A percentile compares a stretch with the other conserved stretches of the same genome.
These are phyloP conservation scores for Melolontha melolontha DNA, from an alignment of 2,888 invertebrate genomes.

Conservation along the genomic window DNA sequence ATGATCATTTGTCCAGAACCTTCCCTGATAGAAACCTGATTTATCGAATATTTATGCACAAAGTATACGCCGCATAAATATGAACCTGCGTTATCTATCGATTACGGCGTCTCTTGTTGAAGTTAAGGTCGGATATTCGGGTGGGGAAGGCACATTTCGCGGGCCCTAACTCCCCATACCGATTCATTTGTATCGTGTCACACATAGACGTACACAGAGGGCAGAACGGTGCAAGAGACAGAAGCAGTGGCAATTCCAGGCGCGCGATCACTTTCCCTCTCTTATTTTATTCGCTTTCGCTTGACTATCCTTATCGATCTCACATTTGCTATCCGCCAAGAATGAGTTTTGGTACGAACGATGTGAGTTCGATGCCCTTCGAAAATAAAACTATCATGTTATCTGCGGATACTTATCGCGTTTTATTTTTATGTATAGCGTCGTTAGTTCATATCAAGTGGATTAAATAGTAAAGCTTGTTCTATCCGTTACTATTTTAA, in stretches of 20 bases:
- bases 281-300: neutral
- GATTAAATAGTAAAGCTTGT: too few relatives aligned
- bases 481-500: too few relatives aligned
- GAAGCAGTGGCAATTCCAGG: too few relatives aligned
- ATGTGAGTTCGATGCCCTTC: too few relatives aligned
- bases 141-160: slow-evolving; percentile 14
- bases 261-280: slow-evolving; percentile 31
- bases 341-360: slow-evolving; percentile 7
- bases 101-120: slow-evolving; percentile 18
- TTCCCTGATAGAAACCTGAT: slow-evolving; percentile 6
- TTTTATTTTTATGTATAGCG: too few relatives aligned
- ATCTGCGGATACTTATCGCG: too few relatives aligned
- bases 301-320: slow-evolving; percentile 29
- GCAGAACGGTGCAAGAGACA: slow-evolving; percentile 4
- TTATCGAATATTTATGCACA: neutral
- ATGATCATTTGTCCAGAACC: neutral
- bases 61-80: too few relatives aligned
- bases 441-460: too few relatives aligned
- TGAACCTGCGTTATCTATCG: neutral
- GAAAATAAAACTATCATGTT: too few relatives aligned
- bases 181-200: slow-evolving; percentile 31
- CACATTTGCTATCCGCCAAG: slow-evolving; percentile 11
- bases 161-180: slow-evolving; percentile 25
- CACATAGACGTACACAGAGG: slow-evolving; percentile 21
- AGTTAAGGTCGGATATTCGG: slow-evolving; percentile 33